Base-by-base conservation (phyloP, 2,888 invertebrate genomes). In the Callyntrura sp. region DNA sequence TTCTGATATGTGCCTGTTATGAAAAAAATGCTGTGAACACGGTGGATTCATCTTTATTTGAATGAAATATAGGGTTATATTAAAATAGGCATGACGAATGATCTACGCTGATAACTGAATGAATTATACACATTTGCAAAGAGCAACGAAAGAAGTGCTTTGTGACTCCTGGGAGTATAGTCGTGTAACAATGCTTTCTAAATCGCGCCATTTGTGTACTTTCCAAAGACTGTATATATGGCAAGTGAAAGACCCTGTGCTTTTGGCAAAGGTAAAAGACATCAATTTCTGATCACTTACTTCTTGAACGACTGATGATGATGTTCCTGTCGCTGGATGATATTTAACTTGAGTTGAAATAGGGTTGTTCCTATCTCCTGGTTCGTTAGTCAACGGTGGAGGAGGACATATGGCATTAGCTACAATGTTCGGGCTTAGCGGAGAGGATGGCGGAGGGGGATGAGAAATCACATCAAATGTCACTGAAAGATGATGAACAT, bases 381-480 rank as follows among this genome's bases (percentile, higher is more conserved):
- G 78, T 79, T 89, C 89, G 68, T 84, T 89, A 84, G 89, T 84
- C 79, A 89, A 17, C 23, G 89, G 89, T 51, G 89, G 89, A 84
- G 89, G 89, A 43, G 89, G 89, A 43, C 89, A 89, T 84, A 89
- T 89, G 55, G 89, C 78, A 68, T 89, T 89, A 51, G 84, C 89
- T 14, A 89, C 89, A n/a, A 89, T 79, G 25, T 89, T 89, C 1
- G 84, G 89, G 57, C 84, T 89, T n/a, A 89, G 60, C 9, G 89
- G 89, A 45, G 89, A 84, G n/a, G 78, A 83, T 35, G 78, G 84
- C 9, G 89, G 89, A 84, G 89, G 88, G 48, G 88, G 89, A 84
- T 89, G 89, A 79, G 89, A 89, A 84, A 89, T 89, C 68, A 89
- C 89, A 79, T 89, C 89, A 89, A 89, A 89, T 76, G 89, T 84